Percentiles rank a stretch among this genome's conserved stretches.
phyloP scores from a whole-genome alignment of 2,888 invertebrate genomes.

The Melinopterus prodromus region DNA sequence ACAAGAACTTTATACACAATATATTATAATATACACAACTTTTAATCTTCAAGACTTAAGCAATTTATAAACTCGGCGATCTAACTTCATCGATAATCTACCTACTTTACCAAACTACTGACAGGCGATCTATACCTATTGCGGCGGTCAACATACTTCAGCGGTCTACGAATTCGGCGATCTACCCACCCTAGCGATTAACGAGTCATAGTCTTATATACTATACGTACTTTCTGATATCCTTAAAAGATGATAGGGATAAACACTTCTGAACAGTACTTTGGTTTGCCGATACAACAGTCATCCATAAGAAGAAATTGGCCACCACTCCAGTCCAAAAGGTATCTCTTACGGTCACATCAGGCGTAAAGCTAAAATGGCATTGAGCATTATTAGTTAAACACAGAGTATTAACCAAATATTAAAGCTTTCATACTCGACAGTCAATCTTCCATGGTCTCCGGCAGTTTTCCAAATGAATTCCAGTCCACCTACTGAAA shows the following conservation, averaged over 20 bases:
- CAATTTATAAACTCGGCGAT: too few species aligned
- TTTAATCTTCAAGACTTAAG: too few species aligned
- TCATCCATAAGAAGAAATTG: conserved; percentile 63
- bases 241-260: conserved; percentile 65
- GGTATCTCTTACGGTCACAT: conserved; percentile 67
- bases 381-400: not conserved
- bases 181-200: too few species aligned
- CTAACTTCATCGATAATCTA: too few species aligned
- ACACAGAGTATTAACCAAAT: not conserved
- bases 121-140: too few species aligned
- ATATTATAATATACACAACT: too few species aligned
- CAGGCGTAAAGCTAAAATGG: conserved; percentile 65
- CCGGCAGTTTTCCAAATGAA: conserved; percentile 7
- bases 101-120: too few species aligned
- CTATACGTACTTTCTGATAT: conserved; percentile 31
- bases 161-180: too few species aligned
- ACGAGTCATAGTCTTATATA: too few species aligned
- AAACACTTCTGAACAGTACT: conserved; percentile 68
- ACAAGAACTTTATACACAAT: too few species aligned
- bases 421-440: not conserved
- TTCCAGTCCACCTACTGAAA: conserved; percentile 20
- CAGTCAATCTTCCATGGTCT: conserved; percentile 6
- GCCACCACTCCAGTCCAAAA: conserved; percentile 69
- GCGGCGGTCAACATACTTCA: too few species aligned
- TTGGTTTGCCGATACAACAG: conserved; percentile 66